Conservation (phyloP, 1,140 invertebrate species). For the Rhynchophorus ferrugineus region DNA sequence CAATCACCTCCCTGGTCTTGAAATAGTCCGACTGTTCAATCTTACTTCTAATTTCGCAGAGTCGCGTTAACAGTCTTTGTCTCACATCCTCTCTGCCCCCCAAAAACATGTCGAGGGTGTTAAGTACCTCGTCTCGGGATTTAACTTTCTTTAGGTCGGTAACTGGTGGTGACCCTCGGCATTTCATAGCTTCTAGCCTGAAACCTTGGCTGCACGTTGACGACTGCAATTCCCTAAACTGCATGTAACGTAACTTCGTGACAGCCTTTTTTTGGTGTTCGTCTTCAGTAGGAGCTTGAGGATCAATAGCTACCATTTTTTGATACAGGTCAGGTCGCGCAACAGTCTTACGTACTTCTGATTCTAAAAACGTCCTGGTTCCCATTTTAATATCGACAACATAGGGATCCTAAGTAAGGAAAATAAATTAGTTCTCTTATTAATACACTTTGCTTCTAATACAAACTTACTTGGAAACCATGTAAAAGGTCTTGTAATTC, state of each 20-base stretch:
- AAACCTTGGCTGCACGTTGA: slow-evolving; percentile 90
- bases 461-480: slow-evolving; percentile 55
- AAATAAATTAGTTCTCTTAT: background rate
- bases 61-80: slow-evolving; percentile 60
- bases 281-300: slow-evolving; percentile 71
- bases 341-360: slow-evolving; percentile 79
- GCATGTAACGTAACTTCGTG: slow-evolving; percentile 91
- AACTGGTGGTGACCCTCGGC: slow-evolving; percentile 63
- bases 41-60: slow-evolving; percentile 67
- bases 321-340: slow-evolving; percentile 74
- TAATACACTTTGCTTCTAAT: no score
- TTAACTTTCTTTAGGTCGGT: slow-evolving; percentile 73
- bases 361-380: slow-evolving; percentile 85
- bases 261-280: slow-evolving; percentile 74
- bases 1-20: slow-evolving; percentile 84
- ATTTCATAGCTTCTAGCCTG: slow-evolving; percentile 91
- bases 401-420: slow-evolving; percentile 60
- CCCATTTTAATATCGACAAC: slow-evolving; percentile 94
- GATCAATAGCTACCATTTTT: slow-evolving; percentile 92
- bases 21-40: slow-evolving; percentile 87
- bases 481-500: slow-evolving; percentile 83
- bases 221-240: slow-evolving; percentile 88
- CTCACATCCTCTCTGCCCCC: slow-evolving; percentile 57
- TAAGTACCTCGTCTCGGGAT: slow-evolving; percentile 66
- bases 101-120: slow-evolving; percentile 73